These are phyloP conservation scores for Elysia crispata DNA, from an alignment of 2,888 invertebrate species.

Conservation along the genomic window DNA sequence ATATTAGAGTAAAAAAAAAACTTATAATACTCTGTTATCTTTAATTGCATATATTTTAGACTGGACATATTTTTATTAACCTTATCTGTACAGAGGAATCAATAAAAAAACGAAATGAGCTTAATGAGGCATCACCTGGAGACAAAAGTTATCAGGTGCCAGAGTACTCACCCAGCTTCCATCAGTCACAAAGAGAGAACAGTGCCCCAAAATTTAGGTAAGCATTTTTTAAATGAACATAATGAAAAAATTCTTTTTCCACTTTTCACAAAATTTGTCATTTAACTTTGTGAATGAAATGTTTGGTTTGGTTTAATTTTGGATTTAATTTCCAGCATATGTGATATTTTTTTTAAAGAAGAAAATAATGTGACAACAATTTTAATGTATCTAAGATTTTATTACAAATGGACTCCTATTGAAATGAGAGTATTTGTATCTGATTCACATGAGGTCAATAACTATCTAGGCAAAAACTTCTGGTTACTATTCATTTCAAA, in stretches of 20 bases:
- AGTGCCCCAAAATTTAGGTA: conserved; percentile 73
- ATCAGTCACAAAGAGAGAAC: conserved; percentile 67
- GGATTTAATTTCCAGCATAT: too few relatives aligned
- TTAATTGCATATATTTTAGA: too few relatives aligned
- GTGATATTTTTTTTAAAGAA: too few relatives aligned
- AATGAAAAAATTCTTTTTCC: neutral
- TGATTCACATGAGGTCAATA: too few relatives aligned
- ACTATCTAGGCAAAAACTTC: too few relatives aligned
- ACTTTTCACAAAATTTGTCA: neutral
- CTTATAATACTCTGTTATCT: too few relatives aligned
- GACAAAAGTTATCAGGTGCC: conserved; percentile 75
- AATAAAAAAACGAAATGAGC: conserved; percentile 73
- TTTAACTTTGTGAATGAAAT: neutral
- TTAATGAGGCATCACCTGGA: conserved; percentile 69
- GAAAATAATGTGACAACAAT: too few relatives aligned
- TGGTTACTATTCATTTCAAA: too few relatives aligned
- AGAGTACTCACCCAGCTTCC: conserved; percentile 73
- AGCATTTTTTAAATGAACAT: conserved; percentile 44
- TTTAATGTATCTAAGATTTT: too few relatives aligned
- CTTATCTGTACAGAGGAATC: conserved; percentile 52
- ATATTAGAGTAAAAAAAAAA: too few relatives aligned
- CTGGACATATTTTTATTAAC: neutral
- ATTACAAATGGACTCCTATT: too few relatives aligned
- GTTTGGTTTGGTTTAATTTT: neutral
- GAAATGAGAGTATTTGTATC: too few relatives aligned